Base-by-base conservation (phyloP, 2,113 vertebrate species). In the Pyxicephalus adspersus region DNA sequence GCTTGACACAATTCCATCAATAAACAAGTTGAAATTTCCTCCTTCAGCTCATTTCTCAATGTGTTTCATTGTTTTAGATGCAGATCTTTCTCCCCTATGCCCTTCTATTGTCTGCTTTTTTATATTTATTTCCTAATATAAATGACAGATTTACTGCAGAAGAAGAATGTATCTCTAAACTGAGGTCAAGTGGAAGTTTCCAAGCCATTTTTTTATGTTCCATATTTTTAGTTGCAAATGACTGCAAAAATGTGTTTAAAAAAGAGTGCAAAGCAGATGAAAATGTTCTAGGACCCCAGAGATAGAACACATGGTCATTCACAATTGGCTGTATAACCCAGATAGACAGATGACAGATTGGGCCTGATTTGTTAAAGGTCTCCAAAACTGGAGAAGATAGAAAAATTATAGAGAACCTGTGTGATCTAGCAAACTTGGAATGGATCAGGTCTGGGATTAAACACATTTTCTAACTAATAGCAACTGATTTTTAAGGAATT, bases 141-240 rank as follows among this genome's bases (percentile, higher is more conserved):
- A 65, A n/a, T 72, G 52, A 65, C 13, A 77, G 60, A 65, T 65
- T 77, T 65, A 54, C 50, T 54, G 7, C 23, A 31, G 9, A 29
- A 7, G 1, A 25, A 19, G 8, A 28, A 5, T 29, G n/a, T 28
- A 26, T 31, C 54, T n/a, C 68, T 1, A 28, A 5, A 55, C 25
- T 23, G 23, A 28, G 50, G 45, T 28, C 8, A 54, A 19, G 2
- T 29, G 26, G 16, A 26, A 13, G 23, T 26, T 61, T 61, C 15
- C 8, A 13, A 45, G 38, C 9, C 11, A 45, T 45, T 45, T 45
- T 34, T 45, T 9, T 2, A 61, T 61, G 13, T 7, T 61, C 16
- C 25, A 25, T 23, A 16, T 23, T 61, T 22, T 22, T 22, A 61
- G 6, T 22, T 3, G 11, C 0, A 61, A 22, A 22, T 61, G 11